Evolutionary conservation across 2,797 vertebrate genomes (phyloP).

Genomic region (Distichodus sexfasciatus): DNA sequence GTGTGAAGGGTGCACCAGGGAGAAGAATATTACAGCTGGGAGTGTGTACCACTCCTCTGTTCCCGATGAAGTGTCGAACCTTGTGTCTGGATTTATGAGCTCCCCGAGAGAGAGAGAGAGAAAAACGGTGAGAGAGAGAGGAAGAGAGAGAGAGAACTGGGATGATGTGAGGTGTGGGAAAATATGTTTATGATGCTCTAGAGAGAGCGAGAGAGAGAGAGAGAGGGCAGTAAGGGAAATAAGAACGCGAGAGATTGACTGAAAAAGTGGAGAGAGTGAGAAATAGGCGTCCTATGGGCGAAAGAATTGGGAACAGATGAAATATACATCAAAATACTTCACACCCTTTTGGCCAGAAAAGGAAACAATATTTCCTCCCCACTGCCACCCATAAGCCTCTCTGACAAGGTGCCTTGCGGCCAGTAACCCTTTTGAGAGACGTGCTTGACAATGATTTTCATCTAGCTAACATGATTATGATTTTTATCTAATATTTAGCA

Average conservation of each 20-base stretch:
- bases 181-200: constrained; percentile 51
- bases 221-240: constrained; percentile 3
- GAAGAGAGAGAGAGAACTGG: not conserved
- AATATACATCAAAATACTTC: constrained; percentile 53
- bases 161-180: constrained; percentile 19
- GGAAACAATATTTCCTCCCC: constrained; percentile 49
- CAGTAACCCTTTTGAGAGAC: constrained; percentile 23
- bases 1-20: constrained; percentile 49
- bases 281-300: constrained; percentile 43
- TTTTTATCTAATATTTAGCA: constrained; percentile 20
- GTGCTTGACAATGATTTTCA: constrained; percentile 33
- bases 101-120: constrained; percentile 29
- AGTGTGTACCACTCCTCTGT: constrained; percentile 41
- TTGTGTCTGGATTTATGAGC: constrained; percentile 58
- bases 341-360: constrained; percentile 42
- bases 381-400: constrained; percentile 32
- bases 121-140: constrained; percentile 24
- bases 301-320: constrained; percentile 45
- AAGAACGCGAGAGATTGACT: constrained; percentile 20
- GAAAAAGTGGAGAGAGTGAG: constrained; percentile 22
- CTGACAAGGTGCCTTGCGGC: constrained; percentile 32
- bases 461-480: constrained; percentile 27
- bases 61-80: constrained; percentile 48
- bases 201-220: constrained; percentile 33
- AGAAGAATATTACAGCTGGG: constrained; percentile 50